A percentile compares a stretch with the other conserved stretches of the same genome.
Conservation (phyloP, 2,797 vertebrate genomes). For the Catostomus latipinnis region DNA sequence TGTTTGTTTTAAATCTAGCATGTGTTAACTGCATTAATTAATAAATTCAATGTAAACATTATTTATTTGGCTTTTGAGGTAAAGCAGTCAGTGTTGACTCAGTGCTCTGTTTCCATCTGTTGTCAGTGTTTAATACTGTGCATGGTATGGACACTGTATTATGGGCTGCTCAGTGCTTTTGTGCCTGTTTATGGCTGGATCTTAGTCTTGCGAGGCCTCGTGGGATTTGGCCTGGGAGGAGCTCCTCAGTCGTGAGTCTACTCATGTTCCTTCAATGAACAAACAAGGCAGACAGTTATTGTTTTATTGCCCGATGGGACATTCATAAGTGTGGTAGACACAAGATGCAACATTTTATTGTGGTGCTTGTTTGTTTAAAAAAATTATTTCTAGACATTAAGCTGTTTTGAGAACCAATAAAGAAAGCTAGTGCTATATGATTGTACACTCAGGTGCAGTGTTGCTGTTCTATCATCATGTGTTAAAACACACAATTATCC, state of each 20-base stretch:
- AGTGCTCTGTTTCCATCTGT: conserved; percentile 9
- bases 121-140: conserved; percentile 94
- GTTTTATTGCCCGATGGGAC: neutral
- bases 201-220: conserved; percentile 91
- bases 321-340: neutral
- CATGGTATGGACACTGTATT: conserved; percentile 84
- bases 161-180: conserved; percentile 93
- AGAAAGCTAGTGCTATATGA: neutral
- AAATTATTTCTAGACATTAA: neutral
- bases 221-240: conserved; percentile 97
- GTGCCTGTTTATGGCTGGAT: conserved; percentile 97
- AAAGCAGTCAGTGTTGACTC: neutral
- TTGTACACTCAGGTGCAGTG: neutral
- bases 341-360: neutral
- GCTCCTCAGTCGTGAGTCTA: conserved; percentile 96
- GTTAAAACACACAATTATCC: conserved; percentile 10
- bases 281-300: neutral
- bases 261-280: neutral
- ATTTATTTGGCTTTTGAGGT: no score
- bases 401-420: neutral
- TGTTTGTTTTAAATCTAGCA: conserved; percentile 65
- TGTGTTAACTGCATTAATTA: neutral
- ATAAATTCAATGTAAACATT: neutral
- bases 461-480: conserved; percentile 1
- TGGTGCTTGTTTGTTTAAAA: no score